phyloP scores from a whole-genome alignment of 2,113 vertebrate genomes.

The Azemiops feae region DNA sequence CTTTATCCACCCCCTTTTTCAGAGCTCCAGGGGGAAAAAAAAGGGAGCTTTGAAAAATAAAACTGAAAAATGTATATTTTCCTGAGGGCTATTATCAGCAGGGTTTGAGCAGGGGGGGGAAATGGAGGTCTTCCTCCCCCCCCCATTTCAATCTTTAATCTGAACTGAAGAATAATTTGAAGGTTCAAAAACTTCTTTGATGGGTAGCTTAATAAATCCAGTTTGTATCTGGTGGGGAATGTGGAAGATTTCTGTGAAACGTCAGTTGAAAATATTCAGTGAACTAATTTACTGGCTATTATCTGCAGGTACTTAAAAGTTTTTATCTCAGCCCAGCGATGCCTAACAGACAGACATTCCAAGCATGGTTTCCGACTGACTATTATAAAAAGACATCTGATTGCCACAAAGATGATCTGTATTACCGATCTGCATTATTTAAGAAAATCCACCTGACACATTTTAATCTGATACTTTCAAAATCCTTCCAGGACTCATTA shows the following conservation, averaged over 20 bases:
- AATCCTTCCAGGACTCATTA: slow-evolving; percentile 31
- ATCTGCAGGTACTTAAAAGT: slow-evolving; percentile 17
- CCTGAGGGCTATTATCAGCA: neutral
- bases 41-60: neutral
- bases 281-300: slow-evolving; percentile 3
- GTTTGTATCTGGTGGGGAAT: neutral
- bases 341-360: neutral
- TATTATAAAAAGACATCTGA: slow-evolving; percentile 45
- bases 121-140: neutral
- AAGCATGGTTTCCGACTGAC: slow-evolving; percentile 22
- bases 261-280: neutral
- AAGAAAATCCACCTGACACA: slow-evolving; percentile 48
- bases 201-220: neutral
- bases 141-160: neutral
- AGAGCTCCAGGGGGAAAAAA: neutral
- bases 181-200: neutral
- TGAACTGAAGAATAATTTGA: neutral
- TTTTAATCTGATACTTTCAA: slow-evolving; percentile 55
- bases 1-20: neutral
- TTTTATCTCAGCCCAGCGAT: slow-evolving; percentile 26
- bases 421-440: slow-evolving; percentile 44
- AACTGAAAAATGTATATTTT: neutral
- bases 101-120: neutral
- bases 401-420: slow-evolving; percentile 47
- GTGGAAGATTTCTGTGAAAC: neutral